Evolutionary conservation across 2,113 vertebrate genomes (phyloP), one percentile per base, ranked within the genome.

Genomic region (Verasper variegatus): DNA sequence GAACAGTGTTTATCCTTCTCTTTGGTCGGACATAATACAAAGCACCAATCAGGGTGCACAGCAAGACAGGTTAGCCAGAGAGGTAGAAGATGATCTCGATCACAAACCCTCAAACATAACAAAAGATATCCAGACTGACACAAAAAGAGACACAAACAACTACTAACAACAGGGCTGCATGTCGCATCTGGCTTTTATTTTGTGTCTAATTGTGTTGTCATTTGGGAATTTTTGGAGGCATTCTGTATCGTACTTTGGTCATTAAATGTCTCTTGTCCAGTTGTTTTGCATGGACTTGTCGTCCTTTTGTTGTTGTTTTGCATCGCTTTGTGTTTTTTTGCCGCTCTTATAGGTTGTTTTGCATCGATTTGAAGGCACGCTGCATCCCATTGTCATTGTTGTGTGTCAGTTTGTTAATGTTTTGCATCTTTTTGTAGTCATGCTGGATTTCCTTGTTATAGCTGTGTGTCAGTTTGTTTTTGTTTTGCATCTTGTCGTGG

Each of bases 1-100:
- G 63, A 40, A 31, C 68, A 18, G 2, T 60, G 23, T 49, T 81
- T 56, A 70, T 56, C 52, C 21, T 24, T 47, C 47, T 58, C 65
- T 71, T 51, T 23, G 20, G n/a, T 56, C 57, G 2, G 54, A 64
- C 21, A 60, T 23, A 51, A 68, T 21, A 75, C 17, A 72, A 61
- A 75, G 63, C 4, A 49, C 24, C 37, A 67, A 51, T 35, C 45
- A 31, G 26, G 18, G 40, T 15, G 17, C 37, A 66, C 52, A 6
- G 35, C 21, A 26, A 20, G 6, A 20, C 60, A 82, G 75, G 76
- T 73, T 59, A 70, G 64, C 67, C 51, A 55, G 63, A 8, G 31
- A 3, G 8, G 12, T 24, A 6, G 57, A 59, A 35, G 54, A 71
- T 70, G 52, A 88, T 80, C 68, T 67, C 59, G 17, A 69, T 17